Conservation (phyloP, 1,140 invertebrate genomes). For the Epicauta chinensis region DNA sequence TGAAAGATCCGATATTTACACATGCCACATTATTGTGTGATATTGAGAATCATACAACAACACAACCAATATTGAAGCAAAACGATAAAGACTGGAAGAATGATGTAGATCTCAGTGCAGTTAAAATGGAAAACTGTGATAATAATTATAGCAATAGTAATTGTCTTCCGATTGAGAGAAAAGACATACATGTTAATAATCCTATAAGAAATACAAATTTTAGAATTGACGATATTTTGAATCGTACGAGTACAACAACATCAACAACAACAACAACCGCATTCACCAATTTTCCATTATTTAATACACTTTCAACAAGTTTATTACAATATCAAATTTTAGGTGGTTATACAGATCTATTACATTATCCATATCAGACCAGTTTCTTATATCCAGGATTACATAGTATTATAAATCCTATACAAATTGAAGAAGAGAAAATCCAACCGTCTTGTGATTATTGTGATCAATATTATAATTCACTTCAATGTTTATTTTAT, state of each 20-base stretch:
- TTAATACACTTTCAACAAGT: conserved; percentile 3
- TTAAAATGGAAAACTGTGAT: conserved; percentile 25
- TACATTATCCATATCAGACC: conserved; percentile 46
- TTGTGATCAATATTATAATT: conserved; percentile 49
- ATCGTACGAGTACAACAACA: not conserved
- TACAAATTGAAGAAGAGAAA: conserved; percentile 17
- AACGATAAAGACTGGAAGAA: conserved; percentile 25
- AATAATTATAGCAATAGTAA: conserved; percentile 20
- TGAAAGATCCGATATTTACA: conserved; percentile 74
- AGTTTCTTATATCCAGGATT: conserved; percentile 51
- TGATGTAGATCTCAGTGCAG: conserved; percentile 22
- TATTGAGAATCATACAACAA: conserved; percentile 65
- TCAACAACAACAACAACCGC: not conserved
- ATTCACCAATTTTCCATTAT: conserved; percentile 5
- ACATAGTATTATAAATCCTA: conserved; percentile 54
- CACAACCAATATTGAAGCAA: conserved; percentile 53
- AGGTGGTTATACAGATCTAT: conserved; percentile 25
- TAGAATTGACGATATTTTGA: conserved; percentile 13
- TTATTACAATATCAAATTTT: conserved; percentile 13
- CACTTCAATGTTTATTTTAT: conserved; percentile 51
- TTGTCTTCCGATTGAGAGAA: conserved; percentile 3
- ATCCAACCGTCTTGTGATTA: conserved; percentile 44
- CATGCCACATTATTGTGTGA: conserved; percentile 65
- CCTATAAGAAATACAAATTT: conserved; percentile 1
- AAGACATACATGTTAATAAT: not conserved